Base-by-base conservation (phyloP, 2,113 vertebrate species). In the Eclectus roratus region DNA sequence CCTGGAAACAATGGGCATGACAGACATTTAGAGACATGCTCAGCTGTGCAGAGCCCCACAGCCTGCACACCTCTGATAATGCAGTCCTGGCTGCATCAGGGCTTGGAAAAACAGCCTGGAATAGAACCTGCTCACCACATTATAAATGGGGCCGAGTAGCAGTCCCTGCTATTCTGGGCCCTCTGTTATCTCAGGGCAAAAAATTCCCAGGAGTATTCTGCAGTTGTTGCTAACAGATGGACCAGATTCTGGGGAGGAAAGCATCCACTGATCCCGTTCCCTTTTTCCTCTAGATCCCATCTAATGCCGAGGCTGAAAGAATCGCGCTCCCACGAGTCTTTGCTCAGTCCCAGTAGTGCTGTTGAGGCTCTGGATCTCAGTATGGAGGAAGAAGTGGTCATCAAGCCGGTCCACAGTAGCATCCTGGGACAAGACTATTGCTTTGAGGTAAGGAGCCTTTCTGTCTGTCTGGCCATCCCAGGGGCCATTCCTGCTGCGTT, bases 231-330 rank as follows among this genome's bases (percentile, higher is more conserved):
- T 39, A 27, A 13, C 89, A 84, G 85, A 14, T 80, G 92, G 73
- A 25, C 31, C 68, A 20, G 70, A 24, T 41, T 85, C 64, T 23
- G 80, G 69, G 77, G 47, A 55, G 74, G 25, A 37, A 17, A 37
- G 15, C 78, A 68, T 16, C 52, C 69, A 1, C 56, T 90, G 85
- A 95, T 35, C 5, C 8, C 0, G 0, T 91, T 53, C 0, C 5
- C 0, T 58, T 84, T 65, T 21, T 86, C 85, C 77, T 69, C n/a
- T 93, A 99, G 99, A 99, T 99, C 99, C 98, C 99, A 99, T 99
- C 99, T 99, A 98, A 99, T 99, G 99, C 99, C 99, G 91, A 99
- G 99, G 97, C 98, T 99, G 99, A 99, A 99, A 96, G 99, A 99
- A 98, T 99, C 99, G 9, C 99, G 99, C 95, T 99, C 99, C 95